Evolutionary conservation across 2,797 vertebrate species (phyloP).

Genomic region (Enteromius anoplus): DNA sequence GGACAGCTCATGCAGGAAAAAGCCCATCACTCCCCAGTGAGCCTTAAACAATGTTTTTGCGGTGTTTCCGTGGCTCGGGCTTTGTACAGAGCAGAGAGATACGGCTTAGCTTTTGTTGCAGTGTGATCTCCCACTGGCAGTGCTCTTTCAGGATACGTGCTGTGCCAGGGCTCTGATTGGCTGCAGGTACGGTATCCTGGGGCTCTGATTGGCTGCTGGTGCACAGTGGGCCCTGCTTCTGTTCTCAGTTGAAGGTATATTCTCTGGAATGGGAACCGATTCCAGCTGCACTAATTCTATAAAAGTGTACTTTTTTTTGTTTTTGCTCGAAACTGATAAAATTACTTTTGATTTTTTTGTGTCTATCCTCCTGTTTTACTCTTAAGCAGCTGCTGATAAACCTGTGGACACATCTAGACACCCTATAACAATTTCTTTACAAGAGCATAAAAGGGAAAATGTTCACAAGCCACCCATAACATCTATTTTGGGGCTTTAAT

Average conservation of each 20-base stretch:
- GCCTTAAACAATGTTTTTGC: conserved; percentile 46
- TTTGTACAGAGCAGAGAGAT: conserved; percentile 52
- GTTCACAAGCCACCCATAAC: conserved; percentile 22
- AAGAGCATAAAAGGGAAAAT: conserved; percentile 24
- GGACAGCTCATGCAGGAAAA: conserved; percentile 18
- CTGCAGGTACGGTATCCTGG: conserved; percentile 35
- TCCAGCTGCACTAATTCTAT: neutral
- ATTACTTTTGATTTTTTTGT: neutral
- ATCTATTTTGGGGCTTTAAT: conserved; percentile 51
- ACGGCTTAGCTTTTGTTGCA: conserved; percentile 48
- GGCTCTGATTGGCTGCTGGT: conserved; percentile 55
- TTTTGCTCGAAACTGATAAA: no score
- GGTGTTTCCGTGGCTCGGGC: conserved; percentile 1
- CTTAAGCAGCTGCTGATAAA: neutral
- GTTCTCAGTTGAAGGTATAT: conserved; percentile 37
- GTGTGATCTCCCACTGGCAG: conserved; percentile 45
- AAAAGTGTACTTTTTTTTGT: neutral
- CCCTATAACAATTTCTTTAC: conserved; percentile 6
- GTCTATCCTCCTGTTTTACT: neutral
- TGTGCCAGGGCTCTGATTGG: conserved; percentile 48
- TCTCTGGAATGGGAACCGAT: conserved; percentile 16
- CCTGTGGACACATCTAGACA: neutral
- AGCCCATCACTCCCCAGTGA: conserved; percentile 9
- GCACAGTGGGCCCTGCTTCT: conserved; percentile 33
- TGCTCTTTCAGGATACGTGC: conserved; percentile 52